Conservation (phyloP, 2,113 vertebrate genomes). For the Apodemus sylvaticus region DNA sequence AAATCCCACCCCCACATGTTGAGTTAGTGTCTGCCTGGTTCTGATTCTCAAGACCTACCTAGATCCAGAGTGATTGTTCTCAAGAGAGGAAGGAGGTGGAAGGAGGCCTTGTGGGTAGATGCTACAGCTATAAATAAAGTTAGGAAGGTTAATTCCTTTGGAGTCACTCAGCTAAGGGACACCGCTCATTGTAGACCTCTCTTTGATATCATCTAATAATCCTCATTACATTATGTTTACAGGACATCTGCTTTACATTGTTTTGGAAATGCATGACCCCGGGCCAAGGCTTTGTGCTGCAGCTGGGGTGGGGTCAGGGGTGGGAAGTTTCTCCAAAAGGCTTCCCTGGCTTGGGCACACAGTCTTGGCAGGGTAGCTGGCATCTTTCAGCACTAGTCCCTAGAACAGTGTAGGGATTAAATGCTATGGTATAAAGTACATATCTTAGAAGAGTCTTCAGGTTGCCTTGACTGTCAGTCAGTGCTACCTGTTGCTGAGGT, state of each 20-base stretch:
- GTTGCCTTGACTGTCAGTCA: fast-evolving
- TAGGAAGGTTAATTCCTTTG: background rate
- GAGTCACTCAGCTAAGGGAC: background rate
- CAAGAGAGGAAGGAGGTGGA: background rate
- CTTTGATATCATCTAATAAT: too few species aligned
- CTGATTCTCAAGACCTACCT: background rate
- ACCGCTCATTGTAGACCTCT: background rate
- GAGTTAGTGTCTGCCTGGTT: background rate
- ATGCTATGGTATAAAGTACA: background rate
- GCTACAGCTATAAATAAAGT: background rate
- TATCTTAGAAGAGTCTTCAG: background rate
- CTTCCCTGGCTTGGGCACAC: background rate
- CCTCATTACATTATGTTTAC: too few species aligned
- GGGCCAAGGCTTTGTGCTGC: fast-evolving
- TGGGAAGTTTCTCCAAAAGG: background rate
- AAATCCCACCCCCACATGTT: background rate
- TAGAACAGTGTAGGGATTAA: background rate
- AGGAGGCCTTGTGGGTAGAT: background rate
- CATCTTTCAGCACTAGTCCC: background rate
- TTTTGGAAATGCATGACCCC: background rate
- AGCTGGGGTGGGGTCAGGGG: background rate
- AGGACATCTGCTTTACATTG: background rate
- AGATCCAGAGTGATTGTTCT: background rate
- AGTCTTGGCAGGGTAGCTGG: background rate
- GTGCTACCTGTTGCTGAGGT: fast-evolving